phyloP scores from a whole-genome alignment of 2,888 invertebrate genomes.

The Temnothorax unifasciatus region DNA sequence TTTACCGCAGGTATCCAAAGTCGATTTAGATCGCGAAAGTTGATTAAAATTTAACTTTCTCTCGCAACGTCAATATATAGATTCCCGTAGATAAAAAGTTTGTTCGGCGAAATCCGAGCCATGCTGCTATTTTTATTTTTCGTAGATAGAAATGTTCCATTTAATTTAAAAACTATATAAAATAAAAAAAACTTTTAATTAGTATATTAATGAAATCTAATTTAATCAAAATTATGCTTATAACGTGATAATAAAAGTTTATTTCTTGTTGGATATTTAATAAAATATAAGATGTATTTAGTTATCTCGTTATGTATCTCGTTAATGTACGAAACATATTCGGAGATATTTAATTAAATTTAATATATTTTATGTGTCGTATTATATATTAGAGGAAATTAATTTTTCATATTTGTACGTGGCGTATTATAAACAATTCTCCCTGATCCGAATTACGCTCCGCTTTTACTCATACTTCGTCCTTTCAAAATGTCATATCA shows the following conservation, averaged over 20 bases:
- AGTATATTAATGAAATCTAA: not conserved
- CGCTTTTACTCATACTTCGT: constrained; percentile 25
- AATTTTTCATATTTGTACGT: constrained; percentile 35
- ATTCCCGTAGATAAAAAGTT: not conserved
- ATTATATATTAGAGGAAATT: constrained; percentile 37
- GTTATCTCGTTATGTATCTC: not conserved
- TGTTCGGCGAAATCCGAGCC: not conserved
- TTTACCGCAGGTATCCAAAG: constrained; percentile 53
- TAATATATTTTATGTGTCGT: constrained; percentile 27
- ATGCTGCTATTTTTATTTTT: constrained; percentile 2
- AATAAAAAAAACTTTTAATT: constrained; percentile 11
- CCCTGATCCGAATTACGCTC: constrained; percentile 37
- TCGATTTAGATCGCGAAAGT: constrained; percentile 44
- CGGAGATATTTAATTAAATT: constrained; percentile 35
- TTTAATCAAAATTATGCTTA: not conserved
- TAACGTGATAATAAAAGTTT: constrained; percentile 3
- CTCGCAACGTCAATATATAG: constrained; percentile 15
- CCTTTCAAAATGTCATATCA: constrained; percentile 46
- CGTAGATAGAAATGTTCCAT: not conserved
- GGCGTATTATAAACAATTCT: constrained; percentile 34
- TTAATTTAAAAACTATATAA: constrained; percentile 4
- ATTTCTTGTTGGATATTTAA: constrained; percentile 1
- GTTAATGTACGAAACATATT: constrained; percentile 16
- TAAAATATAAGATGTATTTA: constrained; percentile 25
- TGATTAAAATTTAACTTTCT: constrained; percentile 54